phyloP scores from a whole-genome alignment of 2,888 invertebrate genomes.

The Torymus texanus region DNA sequence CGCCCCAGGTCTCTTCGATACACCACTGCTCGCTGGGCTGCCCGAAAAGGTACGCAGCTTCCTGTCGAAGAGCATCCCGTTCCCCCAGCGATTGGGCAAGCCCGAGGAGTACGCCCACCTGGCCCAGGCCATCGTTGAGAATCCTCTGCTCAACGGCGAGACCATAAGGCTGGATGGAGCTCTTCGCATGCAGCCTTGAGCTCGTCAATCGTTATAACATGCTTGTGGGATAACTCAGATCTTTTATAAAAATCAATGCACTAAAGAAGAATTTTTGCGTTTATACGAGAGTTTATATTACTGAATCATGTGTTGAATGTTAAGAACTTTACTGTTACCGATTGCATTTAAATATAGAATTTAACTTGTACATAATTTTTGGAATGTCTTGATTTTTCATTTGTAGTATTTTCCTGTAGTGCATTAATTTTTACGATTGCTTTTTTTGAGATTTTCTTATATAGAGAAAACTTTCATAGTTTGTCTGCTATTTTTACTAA shows the following conservation, averaged over 20 bases:
- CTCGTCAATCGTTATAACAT: background rate
- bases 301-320: too few species aligned
- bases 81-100: conserved; percentile 77
- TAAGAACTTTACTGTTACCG: too few species aligned
- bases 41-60: conserved; percentile 77
- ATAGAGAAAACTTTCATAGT: background rate
- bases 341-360: background rate
- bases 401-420: conserved; percentile 3
- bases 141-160: conserved; percentile 79
- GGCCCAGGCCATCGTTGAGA: conserved; percentile 78
- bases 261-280: background rate
- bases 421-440: conserved; percentile 33
- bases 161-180: conserved; percentile 79
- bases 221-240: background rate
- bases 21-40: conserved; percentile 76
- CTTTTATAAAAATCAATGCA: conserved; percentile 43
- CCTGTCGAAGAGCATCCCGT: conserved; percentile 77
- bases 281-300: too few species aligned
- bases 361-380: conserved; percentile 28
- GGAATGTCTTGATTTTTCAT: background rate
- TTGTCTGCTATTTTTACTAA: too few species aligned
- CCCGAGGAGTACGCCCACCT: conserved; percentile 78
- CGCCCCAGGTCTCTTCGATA: conserved; percentile 77
- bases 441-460: conserved; percentile 30
- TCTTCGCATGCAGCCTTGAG: conserved; percentile 78